phyloP scores from a whole-genome alignment of 2,113 vertebrate genomes.

The Apaloderma vittatum region DNA sequence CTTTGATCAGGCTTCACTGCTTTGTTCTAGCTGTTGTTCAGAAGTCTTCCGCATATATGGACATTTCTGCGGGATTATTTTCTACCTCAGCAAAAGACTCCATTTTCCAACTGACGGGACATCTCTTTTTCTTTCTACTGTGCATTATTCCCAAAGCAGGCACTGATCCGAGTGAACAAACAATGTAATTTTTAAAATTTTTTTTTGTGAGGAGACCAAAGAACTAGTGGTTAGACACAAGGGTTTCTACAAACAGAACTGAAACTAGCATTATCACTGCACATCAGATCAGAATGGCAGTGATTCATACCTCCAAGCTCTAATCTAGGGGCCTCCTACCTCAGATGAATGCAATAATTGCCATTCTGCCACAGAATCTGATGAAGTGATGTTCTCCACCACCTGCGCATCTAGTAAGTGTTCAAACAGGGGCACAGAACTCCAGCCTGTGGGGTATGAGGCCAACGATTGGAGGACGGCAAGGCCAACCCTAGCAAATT shows the following conservation, averaged over 20 bases:
- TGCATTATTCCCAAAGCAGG: not conserved
- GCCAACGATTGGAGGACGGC: not conserved
- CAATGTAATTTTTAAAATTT: not conserved
- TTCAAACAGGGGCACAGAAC: not conserved
- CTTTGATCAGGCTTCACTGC: slow-evolving; percentile 28
- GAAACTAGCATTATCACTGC: not conserved
- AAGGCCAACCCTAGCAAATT: not conserved
- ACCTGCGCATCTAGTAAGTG: not conserved
- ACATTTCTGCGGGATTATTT: not conserved
- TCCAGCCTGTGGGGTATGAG: not conserved
- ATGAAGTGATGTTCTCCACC: not conserved
- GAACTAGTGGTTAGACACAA: not conserved
- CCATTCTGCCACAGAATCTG: not conserved
- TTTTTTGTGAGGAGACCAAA: not conserved
- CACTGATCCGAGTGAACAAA: not conserved
- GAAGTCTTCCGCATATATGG: not conserved
- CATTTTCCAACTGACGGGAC: not conserved
- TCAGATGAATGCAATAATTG: not conserved
- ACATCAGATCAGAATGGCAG: not conserved
- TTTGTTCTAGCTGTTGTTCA: not conserved
- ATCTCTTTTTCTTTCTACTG: not conserved
- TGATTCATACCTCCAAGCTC: not conserved
- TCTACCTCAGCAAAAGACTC: not conserved
- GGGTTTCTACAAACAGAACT: not conserved
- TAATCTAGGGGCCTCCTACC: not conserved